phyloP scores from a whole-genome alignment of 1,140 invertebrate genomes.

The Orussus abietinus region DNA sequence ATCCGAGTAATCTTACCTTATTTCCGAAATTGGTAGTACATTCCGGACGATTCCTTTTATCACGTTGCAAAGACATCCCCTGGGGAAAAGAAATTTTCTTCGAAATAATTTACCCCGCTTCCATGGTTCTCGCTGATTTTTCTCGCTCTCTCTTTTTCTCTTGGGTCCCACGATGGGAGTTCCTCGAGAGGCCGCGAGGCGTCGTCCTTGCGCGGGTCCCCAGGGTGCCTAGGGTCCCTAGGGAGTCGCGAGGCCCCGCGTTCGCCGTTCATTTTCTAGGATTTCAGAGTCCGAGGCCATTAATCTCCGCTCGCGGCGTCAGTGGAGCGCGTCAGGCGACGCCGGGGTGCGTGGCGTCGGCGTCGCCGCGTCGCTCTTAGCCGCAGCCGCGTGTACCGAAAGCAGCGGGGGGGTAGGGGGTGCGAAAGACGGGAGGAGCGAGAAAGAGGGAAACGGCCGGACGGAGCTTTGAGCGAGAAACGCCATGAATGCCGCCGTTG shows the following conservation, averaged over 20 bases:
- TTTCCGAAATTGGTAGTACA: too few species aligned
- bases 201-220: slow-evolving; percentile 5
- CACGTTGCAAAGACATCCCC: too few species aligned
- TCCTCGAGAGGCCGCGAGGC: slow-evolving; percentile 24
- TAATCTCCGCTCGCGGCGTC: slow-evolving; percentile 49
- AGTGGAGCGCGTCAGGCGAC: slow-evolving; percentile 51
- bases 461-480: slow-evolving; percentile 23
- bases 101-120: too few species aligned
- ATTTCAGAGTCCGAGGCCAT: slow-evolving; percentile 52
- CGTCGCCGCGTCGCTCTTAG: slow-evolving; percentile 39
- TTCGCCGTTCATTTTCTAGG: slow-evolving; percentile 53
- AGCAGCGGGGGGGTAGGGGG: slow-evolving; percentile 12
- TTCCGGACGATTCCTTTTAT: too few species aligned
- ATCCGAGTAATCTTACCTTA: slow-evolving; percentile 1
- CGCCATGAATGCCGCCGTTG: slow-evolving; percentile 40
- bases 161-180: slow-evolving; percentile 20
- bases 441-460: slow-evolving; percentile 16
- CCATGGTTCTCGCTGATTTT: too few species aligned
- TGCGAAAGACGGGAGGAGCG: slow-evolving; percentile 10
- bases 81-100: too few species aligned
- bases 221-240: slow-evolving; percentile 14
- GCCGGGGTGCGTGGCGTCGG: slow-evolving; percentile 45
- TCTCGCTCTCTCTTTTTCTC: too few species aligned
- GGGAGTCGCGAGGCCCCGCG: slow-evolving; percentile 18
- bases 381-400: slow-evolving; percentile 27